Conservation (phyloP, 2,113 vertebrate species). For the Anthoscopus minutus region DNA sequence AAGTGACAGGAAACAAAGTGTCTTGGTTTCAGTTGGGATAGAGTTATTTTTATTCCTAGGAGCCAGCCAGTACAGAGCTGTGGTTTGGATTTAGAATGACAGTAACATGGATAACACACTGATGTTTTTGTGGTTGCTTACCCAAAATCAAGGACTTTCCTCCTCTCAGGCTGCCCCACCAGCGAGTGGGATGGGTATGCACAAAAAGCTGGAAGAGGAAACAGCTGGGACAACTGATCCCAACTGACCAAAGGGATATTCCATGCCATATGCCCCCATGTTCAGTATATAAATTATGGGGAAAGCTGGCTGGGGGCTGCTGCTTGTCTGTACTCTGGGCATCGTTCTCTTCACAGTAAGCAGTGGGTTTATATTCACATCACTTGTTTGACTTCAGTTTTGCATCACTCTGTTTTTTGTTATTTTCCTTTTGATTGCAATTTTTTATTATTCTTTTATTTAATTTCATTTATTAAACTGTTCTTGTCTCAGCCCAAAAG, state of each 20-base stretch:
- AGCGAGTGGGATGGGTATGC: not conserved
- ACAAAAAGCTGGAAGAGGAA: not conserved
- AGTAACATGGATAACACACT: not conserved
- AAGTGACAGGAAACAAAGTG: not conserved
- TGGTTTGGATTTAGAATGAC: not conserved
- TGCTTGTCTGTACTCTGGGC: not conserved
- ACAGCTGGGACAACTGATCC: not conserved
- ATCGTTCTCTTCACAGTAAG: not conserved
- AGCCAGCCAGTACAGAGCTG: not conserved
- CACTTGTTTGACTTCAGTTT: not conserved
- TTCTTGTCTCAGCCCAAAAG: not conserved
- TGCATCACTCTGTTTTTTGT: not conserved
- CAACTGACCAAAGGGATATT: not conserved
- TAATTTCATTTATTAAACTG: not conserved
- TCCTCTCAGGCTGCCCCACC: not conserved
- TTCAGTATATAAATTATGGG: not conserved
- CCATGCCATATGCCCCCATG: not conserved
- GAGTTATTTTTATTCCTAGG: not conserved
- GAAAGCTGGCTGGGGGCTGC: not conserved
- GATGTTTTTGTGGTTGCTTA: not conserved
- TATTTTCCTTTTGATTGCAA: not conserved
- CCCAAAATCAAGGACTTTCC: not conserved
- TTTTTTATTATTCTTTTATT: not conserved
- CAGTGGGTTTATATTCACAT: not conserved
- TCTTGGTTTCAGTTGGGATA: not conserved